Base-by-base conservation (phyloP, 2,888 invertebrate genomes). In the Drosophila anomelani region DNA sequence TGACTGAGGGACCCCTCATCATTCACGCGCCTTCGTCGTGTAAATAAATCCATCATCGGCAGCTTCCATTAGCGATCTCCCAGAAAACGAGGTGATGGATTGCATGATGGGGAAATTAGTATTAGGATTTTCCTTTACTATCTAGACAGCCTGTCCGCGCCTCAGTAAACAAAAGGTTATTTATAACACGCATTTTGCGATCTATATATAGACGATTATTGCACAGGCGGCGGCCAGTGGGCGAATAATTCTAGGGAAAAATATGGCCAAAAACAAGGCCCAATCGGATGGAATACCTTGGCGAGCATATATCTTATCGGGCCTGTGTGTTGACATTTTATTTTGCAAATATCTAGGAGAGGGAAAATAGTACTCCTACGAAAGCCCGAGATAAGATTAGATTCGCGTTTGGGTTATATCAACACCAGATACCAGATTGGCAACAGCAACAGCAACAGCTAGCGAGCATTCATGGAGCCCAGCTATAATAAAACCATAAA, bases 11-110 rank as follows among this genome's bases (percentile, higher is more conserved):
- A 20, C 43, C 54, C 29, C 17, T 44, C 62, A 36, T 44, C 36
- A 29, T 20, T 23, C 23, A 23, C 20, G 26, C 61, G 41, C 34
- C 60, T 34, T 26, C 38, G 56, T 26, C 44, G 58, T 63, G 76
- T 81, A 77, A 88, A 84, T 84, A 84, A 84, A 84, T 84, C 89
- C 84, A 79, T 86, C 83, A 76, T 41, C 69, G 41, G 63, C 57
- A 56, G 56, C 70, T 41, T 57, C 71, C 71, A 68, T 68, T 57
- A 68, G 71, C 57, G 41, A 34, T 20, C 70, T 38, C 12, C 69
- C 51, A 9, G n/a, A 34, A 32, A 20, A 67, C 15, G 15, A 10
- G 56, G 74, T 83, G 87, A 83, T 83, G 78, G 76, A 83, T 83
- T 84, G 85, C 61, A 38, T 20, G 61, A 34, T 20, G 46, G 20